These are phyloP conservation scores for Edolisoma coerulescens DNA, from an alignment of 2,113 vertebrate genomes.

Conservation along the genomic window DNA sequence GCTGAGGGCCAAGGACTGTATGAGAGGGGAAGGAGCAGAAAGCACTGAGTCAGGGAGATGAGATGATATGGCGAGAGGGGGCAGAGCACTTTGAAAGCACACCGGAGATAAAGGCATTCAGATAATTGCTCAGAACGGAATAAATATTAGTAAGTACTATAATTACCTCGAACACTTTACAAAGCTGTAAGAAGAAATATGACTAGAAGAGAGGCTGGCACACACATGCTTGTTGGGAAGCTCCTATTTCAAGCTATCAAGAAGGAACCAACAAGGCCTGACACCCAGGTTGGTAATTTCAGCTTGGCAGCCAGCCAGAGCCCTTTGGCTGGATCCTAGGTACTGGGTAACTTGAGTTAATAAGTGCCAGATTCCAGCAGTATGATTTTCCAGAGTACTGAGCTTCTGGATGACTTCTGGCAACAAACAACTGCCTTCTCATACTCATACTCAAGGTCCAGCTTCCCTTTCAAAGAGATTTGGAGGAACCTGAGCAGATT, in stretches of 20 bases:
- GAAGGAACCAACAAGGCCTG: slow-evolving; percentile 13
- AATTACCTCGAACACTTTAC: slow-evolving; percentile 4
- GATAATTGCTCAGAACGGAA: slow-evolving; percentile 31
- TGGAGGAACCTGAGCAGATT: background rate
- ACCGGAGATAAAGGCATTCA: background rate
- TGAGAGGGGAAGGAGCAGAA: background rate
- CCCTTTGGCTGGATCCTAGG: slow-evolving; percentile 16
- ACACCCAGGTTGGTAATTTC: slow-evolving; percentile 30
- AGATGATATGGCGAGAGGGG: background rate
- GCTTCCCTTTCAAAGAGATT: background rate
- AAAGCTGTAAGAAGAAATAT: slow-evolving; percentile 36
- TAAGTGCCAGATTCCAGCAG: slow-evolving; percentile 48
- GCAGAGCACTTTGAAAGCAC: slow-evolving; percentile 18
- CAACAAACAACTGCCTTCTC: background rate
- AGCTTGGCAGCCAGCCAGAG: slow-evolving; percentile 29
- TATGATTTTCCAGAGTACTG: background rate
- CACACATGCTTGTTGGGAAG: background rate
- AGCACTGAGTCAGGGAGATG: background rate
- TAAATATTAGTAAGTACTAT: slow-evolving; percentile 54
- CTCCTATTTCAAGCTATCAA: slow-evolving; percentile 8
- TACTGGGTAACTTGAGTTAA: slow-evolving; percentile 44
- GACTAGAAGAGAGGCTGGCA: slow-evolving; percentile 17
- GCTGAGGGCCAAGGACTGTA: background rate
- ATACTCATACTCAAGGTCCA: background rate
- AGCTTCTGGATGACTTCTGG: background rate